Conservation (phyloP, 2,797 vertebrate species). For the Podargus strigoides region DNA sequence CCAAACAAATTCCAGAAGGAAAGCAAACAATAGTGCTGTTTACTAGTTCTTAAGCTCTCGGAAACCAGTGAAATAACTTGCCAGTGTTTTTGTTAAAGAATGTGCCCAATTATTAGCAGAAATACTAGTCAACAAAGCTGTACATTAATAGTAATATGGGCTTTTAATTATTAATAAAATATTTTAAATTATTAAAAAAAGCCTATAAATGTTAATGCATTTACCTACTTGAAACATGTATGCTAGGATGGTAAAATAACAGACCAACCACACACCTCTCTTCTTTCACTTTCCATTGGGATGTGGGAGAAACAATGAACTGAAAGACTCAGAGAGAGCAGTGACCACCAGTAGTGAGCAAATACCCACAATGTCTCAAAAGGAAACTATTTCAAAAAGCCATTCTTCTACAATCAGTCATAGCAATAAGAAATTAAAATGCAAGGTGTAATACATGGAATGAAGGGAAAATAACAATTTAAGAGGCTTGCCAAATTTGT, state of each 20-base stretch:
- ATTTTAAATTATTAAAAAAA: background rate
- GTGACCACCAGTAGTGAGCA: background rate
- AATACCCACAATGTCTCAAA: background rate
- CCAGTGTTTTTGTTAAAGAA: background rate
- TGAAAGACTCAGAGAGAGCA: background rate
- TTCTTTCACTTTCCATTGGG: background rate
- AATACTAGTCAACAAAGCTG: background rate
- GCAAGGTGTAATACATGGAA: background rate
- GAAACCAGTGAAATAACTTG: background rate
- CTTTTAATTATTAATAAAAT: background rate
- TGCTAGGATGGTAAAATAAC: background rate
- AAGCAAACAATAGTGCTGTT: background rate
- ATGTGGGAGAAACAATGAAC: background rate
- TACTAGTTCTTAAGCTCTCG: background rate
- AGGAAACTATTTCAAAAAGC: background rate
- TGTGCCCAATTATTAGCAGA: background rate
- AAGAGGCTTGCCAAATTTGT: background rate
- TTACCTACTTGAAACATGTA: background rate
- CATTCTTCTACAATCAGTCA: background rate
- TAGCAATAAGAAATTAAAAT: background rate
- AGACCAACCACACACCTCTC: background rate
- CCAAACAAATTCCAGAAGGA: slow-evolving; percentile 14
- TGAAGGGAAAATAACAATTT: background rate
- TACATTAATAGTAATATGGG: background rate
- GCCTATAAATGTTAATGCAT: background rate